These are phyloP conservation scores for Rhopalosiphum nymphaeae DNA, from an alignment of 2,888 invertebrate genomes.

Conservation along the genomic window DNA sequence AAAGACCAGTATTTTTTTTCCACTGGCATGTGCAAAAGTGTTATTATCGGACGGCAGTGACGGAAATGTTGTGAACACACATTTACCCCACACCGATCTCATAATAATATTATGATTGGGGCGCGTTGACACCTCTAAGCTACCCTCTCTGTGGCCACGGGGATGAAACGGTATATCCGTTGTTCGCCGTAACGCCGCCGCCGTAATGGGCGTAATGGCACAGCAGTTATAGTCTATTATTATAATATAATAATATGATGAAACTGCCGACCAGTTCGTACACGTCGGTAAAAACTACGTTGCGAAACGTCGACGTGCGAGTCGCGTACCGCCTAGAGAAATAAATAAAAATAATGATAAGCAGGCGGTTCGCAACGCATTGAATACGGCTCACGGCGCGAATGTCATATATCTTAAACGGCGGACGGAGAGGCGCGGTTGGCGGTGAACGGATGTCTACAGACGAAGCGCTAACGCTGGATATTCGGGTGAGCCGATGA, in stretches of 20 bases:
- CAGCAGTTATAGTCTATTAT: too few species aligned
- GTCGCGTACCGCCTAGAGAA: too few species aligned
- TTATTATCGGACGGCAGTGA: neutral
- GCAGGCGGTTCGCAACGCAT: neutral
- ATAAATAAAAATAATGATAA: too few species aligned
- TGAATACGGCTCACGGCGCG: neutral
- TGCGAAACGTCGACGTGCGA: too few species aligned
- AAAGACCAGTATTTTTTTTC: neutral
- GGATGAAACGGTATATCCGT: neutral
- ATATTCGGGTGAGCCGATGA: neutral
- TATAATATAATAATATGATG: too few species aligned
- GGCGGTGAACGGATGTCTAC: neutral
- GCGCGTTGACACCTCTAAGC: neutral
- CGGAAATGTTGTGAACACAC: neutral
- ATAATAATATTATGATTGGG: neutral
- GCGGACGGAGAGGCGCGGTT: neutral
- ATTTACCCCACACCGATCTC: neutral
- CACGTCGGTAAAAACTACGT: too few species aligned
- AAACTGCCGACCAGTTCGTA: too few species aligned
- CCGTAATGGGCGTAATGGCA: neutral
- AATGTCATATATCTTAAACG: neutral
- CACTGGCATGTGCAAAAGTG: neutral
- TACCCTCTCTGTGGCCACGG: neutral
- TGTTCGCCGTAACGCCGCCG: neutral
- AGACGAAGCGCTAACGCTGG: neutral